These are phyloP conservation scores for Orthosia incerta DNA, from an alignment of 2,888 invertebrate genomes.

Conservation along the genomic window DNA sequence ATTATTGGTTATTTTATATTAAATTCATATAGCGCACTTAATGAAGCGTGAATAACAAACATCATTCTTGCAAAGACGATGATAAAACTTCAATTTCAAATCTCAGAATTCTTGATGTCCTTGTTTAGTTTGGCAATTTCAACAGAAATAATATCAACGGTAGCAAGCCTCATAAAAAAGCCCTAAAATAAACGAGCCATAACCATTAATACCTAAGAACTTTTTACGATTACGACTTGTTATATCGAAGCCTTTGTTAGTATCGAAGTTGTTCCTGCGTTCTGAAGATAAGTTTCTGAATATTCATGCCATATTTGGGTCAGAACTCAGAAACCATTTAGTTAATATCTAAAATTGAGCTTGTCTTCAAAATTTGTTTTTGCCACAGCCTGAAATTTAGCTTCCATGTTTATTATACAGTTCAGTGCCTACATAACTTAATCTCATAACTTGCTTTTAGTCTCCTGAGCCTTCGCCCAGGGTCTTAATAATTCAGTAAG, in stretches of 20 bases:
- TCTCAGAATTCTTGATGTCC: conserved; percentile 10
- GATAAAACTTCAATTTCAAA: neutral
- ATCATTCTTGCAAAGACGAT: neutral
- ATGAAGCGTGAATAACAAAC: neutral
- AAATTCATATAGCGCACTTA: neutral
- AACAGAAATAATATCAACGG: conserved; percentile 43
- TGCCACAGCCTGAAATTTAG: neutral
- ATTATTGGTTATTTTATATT: conserved; percentile 1
- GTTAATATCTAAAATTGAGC: neutral
- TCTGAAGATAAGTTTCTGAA: neutral
- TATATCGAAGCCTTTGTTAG: conserved; percentile 47
- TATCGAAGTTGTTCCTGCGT: neutral
- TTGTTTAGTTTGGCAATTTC: conserved; percentile 44
- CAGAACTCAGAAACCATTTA: neutral
- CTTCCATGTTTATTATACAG: neutral
- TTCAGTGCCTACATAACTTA: neutral
- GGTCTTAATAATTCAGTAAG: conserved; percentile 44
- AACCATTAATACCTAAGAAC: conserved; percentile 62
- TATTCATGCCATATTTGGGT: conserved; percentile 11
- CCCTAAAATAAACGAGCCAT: conserved; percentile 61
- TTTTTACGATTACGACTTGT: conserved; percentile 67
- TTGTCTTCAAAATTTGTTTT: conserved; percentile 3
- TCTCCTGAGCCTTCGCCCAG: conserved; percentile 3
- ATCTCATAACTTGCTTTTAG: conserved; percentile 11
- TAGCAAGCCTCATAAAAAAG: conserved; percentile 51